Base-by-base conservation (phyloP, 2,113 vertebrate genomes). In the Hyla sarda region DNA sequence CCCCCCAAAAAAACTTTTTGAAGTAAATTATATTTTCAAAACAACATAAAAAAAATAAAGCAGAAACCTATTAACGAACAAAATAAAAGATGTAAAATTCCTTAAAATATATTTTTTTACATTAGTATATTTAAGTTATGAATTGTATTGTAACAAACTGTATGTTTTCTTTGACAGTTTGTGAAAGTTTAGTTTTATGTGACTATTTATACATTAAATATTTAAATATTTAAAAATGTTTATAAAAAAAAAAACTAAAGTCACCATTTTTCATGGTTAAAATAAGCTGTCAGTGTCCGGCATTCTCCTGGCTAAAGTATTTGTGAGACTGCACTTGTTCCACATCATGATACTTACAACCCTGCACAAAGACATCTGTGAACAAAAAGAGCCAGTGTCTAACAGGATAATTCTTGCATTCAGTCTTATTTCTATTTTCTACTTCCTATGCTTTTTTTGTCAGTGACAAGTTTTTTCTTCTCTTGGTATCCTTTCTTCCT, bases 381-480 rank as follows among this genome's bases (percentile, higher is more conserved):
- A 73, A 87, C 67, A 87, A 88, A 88, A 87, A 87, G 58, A 89
- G 87, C 86, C 86, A 89, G 89, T 89, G 84, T 90, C 94, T 92
- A 95, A 95, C 92, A 94, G 95, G 91, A 94, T 94, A 93, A 95
- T 93, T 96, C 94, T 94, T 94, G 91, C 88, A 94, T 93, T 90
- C 89, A 75, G 69, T 92, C 94, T 92, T 92, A 90, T 92, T 93
- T 92, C 88, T 84, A 89, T 92, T 92, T 91, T 90, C 89, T 91
- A 90, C 88, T 90, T 93, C 91, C 92, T 92, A 87, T 91, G 92
- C 92, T 91, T 94, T 81, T 76, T 81, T 92, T 94, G 92, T 93
- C 90, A 13, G 3, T 82, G 89, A 90, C 89, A 87, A 82, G 88
- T 87, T 89, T 87, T 89, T 90, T 92, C 92, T 87, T 92, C 90